These are phyloP conservation scores for Carassius carassius DNA, from an alignment of 2,113 vertebrate genomes.

Conservation along the genomic window DNA sequence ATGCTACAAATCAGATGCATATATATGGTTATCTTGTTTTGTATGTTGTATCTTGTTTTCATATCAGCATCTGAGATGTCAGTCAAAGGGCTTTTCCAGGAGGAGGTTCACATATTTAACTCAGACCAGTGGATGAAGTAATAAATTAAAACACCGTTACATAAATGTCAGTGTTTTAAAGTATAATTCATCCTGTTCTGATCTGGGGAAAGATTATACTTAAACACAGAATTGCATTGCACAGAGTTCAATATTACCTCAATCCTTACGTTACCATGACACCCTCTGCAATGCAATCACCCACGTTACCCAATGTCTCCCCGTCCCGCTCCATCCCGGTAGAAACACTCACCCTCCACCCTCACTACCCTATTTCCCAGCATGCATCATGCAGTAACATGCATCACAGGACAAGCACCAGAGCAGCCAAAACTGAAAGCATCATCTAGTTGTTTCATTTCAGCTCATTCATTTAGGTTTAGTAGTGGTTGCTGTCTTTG, in stretches of 20 bases:
- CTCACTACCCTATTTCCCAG: conserved; percentile 52
- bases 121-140: conserved; percentile 66
- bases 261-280: conserved; percentile 17
- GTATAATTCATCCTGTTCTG: conserved; percentile 60
- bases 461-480: conserved; percentile 51
- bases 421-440: conserved; percentile 75
- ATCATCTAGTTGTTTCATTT: conserved; percentile 64
- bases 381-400: conserved; percentile 79
- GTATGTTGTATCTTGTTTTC: neutral
- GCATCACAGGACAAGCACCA: conserved; percentile 78
- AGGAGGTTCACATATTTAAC: conserved; percentile 71
- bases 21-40: neutral
- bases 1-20: neutral
- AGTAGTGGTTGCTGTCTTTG: conserved; percentile 60
- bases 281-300: conserved; percentile 63
- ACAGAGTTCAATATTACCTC: conserved; percentile 28
- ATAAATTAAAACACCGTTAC: conserved; percentile 63
- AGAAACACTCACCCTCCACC: conserved; percentile 25
- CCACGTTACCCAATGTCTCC: conserved; percentile 56
- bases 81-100: conserved; percentile 67
- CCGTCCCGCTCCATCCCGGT: conserved; percentile 46
- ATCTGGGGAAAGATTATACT: conserved; percentile 57
- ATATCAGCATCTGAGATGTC: conserved; percentile 29
- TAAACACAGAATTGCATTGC: conserved; percentile 36
- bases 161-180: conserved; percentile 37